Evolutionary conservation across 2,888 invertebrate genomes (phyloP).

Genomic region (Asteroscopus sphinx): DNA sequence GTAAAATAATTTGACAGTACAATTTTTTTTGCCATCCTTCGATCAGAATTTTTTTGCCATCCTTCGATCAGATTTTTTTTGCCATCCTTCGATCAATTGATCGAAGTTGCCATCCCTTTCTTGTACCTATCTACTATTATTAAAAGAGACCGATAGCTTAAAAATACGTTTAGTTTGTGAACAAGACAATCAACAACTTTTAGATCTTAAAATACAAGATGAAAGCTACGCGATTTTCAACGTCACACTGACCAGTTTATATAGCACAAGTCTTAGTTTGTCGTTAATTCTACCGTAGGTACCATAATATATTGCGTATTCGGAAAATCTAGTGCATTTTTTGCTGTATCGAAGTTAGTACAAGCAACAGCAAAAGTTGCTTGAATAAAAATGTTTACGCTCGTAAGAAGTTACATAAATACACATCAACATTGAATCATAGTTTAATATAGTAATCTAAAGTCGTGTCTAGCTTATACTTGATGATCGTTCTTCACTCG

Average conservation of each 20-base stretch:
- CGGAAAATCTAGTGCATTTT: constrained; percentile 36
- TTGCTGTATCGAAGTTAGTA: constrained; percentile 9
- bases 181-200: too few relatives aligned
- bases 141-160: too few relatives aligned
- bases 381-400: not conserved
- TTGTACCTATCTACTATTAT: too few relatives aligned
- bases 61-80: too few relatives aligned
- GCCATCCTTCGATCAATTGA: too few relatives aligned
- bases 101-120: too few relatives aligned
- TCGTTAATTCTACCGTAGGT: constrained; percentile 20
- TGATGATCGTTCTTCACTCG: constrained; percentile 29
- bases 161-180: too few relatives aligned
- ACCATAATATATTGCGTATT: constrained; percentile 15
- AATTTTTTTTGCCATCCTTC: too few relatives aligned
- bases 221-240: not conserved
- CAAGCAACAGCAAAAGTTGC: constrained; percentile 12
- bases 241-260: constrained; percentile 15
- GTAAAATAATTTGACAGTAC: too few relatives aligned
- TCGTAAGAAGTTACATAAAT: not conserved
- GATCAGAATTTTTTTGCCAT: too few relatives aligned
- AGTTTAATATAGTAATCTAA: constrained; percentile 12
- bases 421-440: constrained; percentile 3
- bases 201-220: constrained; percentile 1
- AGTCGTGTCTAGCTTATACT: constrained; percentile 29
- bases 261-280: constrained; percentile 6